Evolutionary conservation across 2,113 vertebrate species (phyloP), one percentile per base, ranked within the genome.

Genomic region (Tauraco erythrolophus): DNA sequence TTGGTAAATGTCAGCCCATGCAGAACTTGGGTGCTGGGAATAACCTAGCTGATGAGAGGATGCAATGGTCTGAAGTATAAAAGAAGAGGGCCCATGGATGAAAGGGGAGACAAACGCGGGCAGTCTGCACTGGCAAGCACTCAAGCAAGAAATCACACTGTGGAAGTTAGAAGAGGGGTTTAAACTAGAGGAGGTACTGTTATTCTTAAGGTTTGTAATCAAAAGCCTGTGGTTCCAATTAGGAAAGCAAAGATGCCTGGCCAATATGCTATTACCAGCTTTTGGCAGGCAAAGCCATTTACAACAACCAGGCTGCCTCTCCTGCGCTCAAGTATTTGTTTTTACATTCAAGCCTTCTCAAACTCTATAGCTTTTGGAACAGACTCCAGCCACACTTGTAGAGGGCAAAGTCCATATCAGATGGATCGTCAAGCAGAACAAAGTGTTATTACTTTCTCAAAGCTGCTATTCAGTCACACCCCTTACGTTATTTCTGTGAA

Each of bases 281-380:
- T 95, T 98, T 98, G 96, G 96, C 97, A 98, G 95, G 89, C 95
- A 97, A 97, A 98, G 77, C 48, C 84, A 88, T 95, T 98, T 97
- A 80, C 86, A 97, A 84, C 80, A 95, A 96, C 80, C 88, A 97
- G 85, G 93, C 90, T 94, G 92, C 88, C 74, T 94, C 96, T 95
- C 92, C 93, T 92, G 89, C 87, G 92, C 96, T 98, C 70, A 93
- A 97, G 94, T 97, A 97, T 97, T 98, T 97, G 96, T 97, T 98
- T 98, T 96, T 96, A 96, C 76, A 86, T 96, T 97, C 95, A 97
- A 96, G 97, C 84, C 91, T 98, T 98, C 97, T 94, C 94, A 96
- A 95, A 92, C 92, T 72, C 15, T 65, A 92, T 41, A 54, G 76
- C 82, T 95, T 92, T 95, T 97, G 96, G 96, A 98, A 97, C 82